Evolutionary conservation across 2,888 invertebrate genomes (phyloP), one percentile per base, ranked within the genome.

Genomic region (Heliconius cydno): DNA sequence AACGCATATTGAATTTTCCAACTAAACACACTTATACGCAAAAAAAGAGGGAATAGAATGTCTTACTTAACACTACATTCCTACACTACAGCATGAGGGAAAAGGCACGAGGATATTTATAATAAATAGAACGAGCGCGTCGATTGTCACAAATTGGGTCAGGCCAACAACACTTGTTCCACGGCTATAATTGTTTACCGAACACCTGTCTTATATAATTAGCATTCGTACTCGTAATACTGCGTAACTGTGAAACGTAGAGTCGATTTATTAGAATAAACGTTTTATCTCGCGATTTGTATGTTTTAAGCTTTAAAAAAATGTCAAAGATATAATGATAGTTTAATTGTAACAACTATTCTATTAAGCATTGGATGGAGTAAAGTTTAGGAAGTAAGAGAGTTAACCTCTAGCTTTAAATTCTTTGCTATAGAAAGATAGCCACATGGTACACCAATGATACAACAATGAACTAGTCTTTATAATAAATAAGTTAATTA

Each of bases 191-290:
- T 81, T 79, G 82, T 84, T 87, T 85, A 82, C 81, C 77, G 84
- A 86, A 86, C 87, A 88, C 85, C 86, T 88, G 88, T 85, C 83
- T 82, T 82, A 85, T 84, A 86, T 86, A 87, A 87, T 87, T 84
- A 86, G 81, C 79, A 72, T 15, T 83, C 73, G 80, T 72, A 74
- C 25, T 82, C 73, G 82, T 81, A 80, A 82, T 75, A 78, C 77
- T 77, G 80, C 86, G 86, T 87, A 87, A 83, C 85, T 78, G 72
- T 78, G 7, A 70, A 74, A 76, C 65, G 41, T 65, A 7, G 70
- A 65, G 41, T 38, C 28, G 60, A 30, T 76, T 77, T 60, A 76
- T 71, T 63, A 41, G 76, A 70, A 73, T 41, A 63, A 68, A 10
- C 60, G n/a, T 10, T 52, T 66, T 25, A 65, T 30, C 2, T 28